Conservation (phyloP, 2,888 invertebrate species). For the Agrotis clavis region DNA sequence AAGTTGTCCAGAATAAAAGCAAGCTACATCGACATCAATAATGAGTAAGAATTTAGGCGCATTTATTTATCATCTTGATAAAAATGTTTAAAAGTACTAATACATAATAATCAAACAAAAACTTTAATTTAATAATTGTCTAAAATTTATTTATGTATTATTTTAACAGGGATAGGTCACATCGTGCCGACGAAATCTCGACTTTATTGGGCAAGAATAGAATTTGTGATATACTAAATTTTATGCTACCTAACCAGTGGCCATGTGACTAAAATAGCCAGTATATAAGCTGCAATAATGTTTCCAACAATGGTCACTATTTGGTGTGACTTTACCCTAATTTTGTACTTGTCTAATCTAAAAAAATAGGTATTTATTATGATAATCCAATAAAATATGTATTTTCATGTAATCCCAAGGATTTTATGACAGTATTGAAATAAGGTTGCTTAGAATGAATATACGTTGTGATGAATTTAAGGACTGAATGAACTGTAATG, state of each 20-base stretch:
- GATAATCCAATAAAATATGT: conserved; percentile 46
- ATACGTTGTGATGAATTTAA: conserved; percentile 83
- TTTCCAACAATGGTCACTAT: neutral
- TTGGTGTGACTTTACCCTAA: conserved; percentile 8
- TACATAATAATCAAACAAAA: conserved; percentile 51
- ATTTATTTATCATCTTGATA: conserved; percentile 63
- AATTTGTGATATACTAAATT: conserved; percentile 5
- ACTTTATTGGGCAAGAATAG: conserved; percentile 1
- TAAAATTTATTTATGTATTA: conserved; percentile 41
- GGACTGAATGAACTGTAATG: conserved; percentile 81
- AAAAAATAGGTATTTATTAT: conserved; percentile 56
- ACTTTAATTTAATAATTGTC: conserved; percentile 42
- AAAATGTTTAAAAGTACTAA: conserved; percentile 39
- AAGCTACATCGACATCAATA: conserved; percentile 35
- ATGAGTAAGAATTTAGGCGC: conserved; percentile 51
- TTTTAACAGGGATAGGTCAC: conserved; percentile 21
- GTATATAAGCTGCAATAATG: conserved; percentile 6
- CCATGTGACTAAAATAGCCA: neutral
- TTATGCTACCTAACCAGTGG: neutral
- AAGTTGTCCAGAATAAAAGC: conserved; percentile 39
- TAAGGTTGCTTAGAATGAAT: conserved; percentile 76
- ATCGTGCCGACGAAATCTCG: neutral
- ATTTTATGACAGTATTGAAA: conserved; percentile 71
- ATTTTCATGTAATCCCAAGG: conserved; percentile 78
- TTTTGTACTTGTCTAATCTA: conserved; percentile 43